These are phyloP conservation scores for Botrylloides violaceus DNA, from an alignment of 23 tunicate species.

Conservation along the genomic window DNA sequence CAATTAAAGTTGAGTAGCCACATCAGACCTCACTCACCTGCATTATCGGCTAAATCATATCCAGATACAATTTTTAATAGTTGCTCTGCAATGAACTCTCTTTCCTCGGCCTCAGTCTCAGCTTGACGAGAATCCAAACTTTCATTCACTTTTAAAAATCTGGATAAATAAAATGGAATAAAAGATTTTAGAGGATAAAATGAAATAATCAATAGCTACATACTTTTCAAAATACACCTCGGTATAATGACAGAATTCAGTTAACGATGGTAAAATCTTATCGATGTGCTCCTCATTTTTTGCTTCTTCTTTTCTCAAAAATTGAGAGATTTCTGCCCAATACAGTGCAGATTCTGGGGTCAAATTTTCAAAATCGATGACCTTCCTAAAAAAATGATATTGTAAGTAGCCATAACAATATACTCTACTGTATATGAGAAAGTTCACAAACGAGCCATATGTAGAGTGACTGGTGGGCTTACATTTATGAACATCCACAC, in stretches of 20 bases:
- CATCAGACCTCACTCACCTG: too few species aligned
- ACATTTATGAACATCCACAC: too few species aligned
- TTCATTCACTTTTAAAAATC: constrained; percentile 9
- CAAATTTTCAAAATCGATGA: constrained; percentile 36
- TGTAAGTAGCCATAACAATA: too few species aligned
- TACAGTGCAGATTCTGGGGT: constrained; percentile 71
- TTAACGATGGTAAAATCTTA: constrained; percentile 36
- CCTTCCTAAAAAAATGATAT: constrained; percentile 49
- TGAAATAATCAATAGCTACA: background rate
- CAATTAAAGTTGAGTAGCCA: too few species aligned
- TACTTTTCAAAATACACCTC: constrained; percentile 38
- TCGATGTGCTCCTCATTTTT: constrained; percentile 59
- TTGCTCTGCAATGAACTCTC: constrained; percentile 82
- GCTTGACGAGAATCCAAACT: constrained; percentile 23
- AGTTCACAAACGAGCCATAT: too few species aligned
- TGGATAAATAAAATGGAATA: too few species aligned
- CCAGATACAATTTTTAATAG: constrained; percentile 52
- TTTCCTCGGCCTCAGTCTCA: constrained; percentile 66
- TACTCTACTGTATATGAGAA: too few species aligned
- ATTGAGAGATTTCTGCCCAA: constrained; percentile 69
- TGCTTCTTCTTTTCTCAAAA: constrained; percentile 31
- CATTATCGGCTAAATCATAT: constrained; percentile 63
- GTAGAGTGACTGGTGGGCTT: too few species aligned
- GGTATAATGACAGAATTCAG: constrained; percentile 39
- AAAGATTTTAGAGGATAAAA: too few species aligned